Percentiles rank a stretch among this genome's conserved stretches.
phyloP scores from a whole-genome alignment of 2,797 vertebrate species.

The Helostoma temminkii region DNA sequence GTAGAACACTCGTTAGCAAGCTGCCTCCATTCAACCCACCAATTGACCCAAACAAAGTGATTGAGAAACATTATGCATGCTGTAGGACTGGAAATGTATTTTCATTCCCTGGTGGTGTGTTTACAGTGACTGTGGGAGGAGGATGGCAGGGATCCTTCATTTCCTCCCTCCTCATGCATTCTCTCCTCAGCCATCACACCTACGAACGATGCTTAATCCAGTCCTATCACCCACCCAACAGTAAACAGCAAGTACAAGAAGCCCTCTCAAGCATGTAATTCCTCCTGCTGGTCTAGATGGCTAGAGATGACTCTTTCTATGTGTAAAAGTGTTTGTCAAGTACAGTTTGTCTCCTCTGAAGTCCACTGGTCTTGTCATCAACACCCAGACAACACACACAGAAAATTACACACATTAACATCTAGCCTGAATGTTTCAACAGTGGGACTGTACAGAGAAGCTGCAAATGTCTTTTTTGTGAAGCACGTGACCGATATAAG shows the following conservation, averaged over 20 bases:
- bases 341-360: conserved; percentile 37
- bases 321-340: conserved; percentile 47
- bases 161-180: conserved; percentile 21
- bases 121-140: conserved; percentile 41
- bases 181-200: conserved; percentile 45
- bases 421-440: background rate
- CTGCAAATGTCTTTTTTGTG: conserved; percentile 12
- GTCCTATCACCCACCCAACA: conserved; percentile 31
- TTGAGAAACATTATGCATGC: conserved; percentile 17
- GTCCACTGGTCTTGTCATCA: conserved; percentile 10
- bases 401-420: background rate
- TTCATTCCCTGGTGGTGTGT: conserved; percentile 16
- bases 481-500: conserved; percentile 43
- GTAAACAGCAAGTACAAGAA: conserved; percentile 47
- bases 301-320: conserved; percentile 10
- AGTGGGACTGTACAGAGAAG: background rate
- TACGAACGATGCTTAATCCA: conserved; percentile 35
- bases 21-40: background rate
- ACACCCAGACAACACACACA: background rate
- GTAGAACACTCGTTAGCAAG: conserved; percentile 66
- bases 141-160: conserved; percentile 21
- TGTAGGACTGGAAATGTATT: conserved; percentile 26
- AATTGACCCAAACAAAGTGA: conserved; percentile 1
- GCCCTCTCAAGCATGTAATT: conserved; percentile 44
- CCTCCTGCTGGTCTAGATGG: conserved; percentile 36